Percentiles rank a stretch among this genome's conserved stretches.
Evolutionary conservation across 2,797 vertebrate genomes (phyloP).

Genomic region (Hapalemur alaotrensis): DNA sequence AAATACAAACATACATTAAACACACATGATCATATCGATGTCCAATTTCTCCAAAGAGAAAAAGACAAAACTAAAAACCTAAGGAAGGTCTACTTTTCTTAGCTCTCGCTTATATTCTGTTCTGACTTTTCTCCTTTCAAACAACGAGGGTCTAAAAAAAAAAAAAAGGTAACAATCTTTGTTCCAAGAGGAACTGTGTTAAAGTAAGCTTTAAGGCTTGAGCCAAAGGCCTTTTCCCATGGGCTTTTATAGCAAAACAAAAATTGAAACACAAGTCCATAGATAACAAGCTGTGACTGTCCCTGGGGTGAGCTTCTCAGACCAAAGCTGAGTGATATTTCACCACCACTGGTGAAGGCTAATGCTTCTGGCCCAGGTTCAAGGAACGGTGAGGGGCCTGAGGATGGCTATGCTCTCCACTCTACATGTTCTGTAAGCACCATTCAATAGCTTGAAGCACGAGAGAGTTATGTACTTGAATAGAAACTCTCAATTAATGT

Average conservation of each 20-base stretch:
- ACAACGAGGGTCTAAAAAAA: background rate
- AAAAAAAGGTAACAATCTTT: background rate
- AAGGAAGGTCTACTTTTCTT: background rate
- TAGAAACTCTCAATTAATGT: background rate
- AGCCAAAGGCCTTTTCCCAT: background rate
- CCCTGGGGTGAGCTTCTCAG: background rate
- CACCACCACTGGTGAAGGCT: background rate
- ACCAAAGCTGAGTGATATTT: background rate
- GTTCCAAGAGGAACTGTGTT: slow-evolving; percentile 24
- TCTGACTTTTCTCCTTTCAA: slow-evolving; percentile 12
- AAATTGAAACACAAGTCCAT: slow-evolving; percentile 19
- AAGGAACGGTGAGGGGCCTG: background rate
- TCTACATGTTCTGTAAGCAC: background rate
- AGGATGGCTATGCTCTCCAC: background rate
- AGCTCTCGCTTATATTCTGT: slow-evolving; percentile 2
- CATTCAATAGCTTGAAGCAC: background rate
- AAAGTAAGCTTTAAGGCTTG: background rate
- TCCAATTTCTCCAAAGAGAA: background rate
- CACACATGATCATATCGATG: background rate
- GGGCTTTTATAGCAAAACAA: slow-evolving; percentile 27
- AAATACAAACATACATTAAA: background rate
- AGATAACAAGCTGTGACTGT: background rate
- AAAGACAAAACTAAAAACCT: background rate
- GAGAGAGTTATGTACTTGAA: background rate
- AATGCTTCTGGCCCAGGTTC: background rate